phyloP scores from a whole-genome alignment of 2,113 vertebrate species.

The Osmerus mordax region DNA sequence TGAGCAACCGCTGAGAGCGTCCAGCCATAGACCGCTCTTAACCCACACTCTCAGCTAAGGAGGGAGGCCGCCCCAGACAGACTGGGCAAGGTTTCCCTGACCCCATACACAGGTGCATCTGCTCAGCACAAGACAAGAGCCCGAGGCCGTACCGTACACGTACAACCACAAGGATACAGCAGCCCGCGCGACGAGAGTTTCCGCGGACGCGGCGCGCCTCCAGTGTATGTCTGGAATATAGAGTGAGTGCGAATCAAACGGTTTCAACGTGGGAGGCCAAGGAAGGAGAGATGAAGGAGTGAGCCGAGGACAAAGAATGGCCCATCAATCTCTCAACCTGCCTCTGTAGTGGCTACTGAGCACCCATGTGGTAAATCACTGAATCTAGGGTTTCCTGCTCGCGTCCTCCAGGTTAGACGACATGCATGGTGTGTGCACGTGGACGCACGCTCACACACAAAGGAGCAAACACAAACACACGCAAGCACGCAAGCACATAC shows the following conservation, averaged over 20 bases:
- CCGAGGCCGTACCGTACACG: constrained; percentile 21
- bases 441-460: background rate
- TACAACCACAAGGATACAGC: too few species aligned
- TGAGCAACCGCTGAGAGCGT: constrained; percentile 38
- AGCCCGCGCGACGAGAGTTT: too few species aligned
- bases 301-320: background rate
- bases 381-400: background rate
- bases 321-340: background rate
- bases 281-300: background rate
- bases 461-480: background rate
- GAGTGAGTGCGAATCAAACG: background rate
- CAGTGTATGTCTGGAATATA: background rate
- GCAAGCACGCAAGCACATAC: background rate
- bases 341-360: background rate
- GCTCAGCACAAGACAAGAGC: constrained; percentile 35
- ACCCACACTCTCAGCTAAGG: constrained; percentile 46
- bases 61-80: constrained; percentile 37
- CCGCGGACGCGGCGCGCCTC: too few species aligned
- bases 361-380: constrained; percentile 1
- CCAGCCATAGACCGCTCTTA: constrained; percentile 42
- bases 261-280: background rate
- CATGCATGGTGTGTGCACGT: background rate
- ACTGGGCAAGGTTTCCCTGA: constrained; percentile 56
- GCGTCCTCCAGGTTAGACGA: background rate
- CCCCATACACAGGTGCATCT: constrained; percentile 61